Evolutionary conservation across 2,888 invertebrate genomes (phyloP).

Genomic region (Drosophila seclusa): DNA sequence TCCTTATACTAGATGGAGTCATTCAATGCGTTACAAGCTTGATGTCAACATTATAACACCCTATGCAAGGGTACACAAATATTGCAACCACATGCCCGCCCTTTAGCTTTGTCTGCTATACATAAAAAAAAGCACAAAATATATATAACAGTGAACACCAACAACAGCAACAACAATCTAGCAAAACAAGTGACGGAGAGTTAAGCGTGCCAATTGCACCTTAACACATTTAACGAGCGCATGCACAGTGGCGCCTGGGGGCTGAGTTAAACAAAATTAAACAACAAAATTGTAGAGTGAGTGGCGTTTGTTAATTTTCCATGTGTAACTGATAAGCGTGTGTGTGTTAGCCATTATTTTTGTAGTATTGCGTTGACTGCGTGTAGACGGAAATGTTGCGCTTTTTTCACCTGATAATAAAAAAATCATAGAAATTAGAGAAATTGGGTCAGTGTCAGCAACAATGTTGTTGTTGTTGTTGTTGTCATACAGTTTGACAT

Average conservation of each 20-base stretch:
- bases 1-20: background rate
- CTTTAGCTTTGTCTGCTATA: background rate
- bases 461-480: conserved; percentile 35
- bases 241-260: conserved; percentile 67
- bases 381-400: conserved; percentile 47
- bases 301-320: conserved; percentile 34
- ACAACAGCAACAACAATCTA: conserved; percentile 15
- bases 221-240: conserved; percentile 63
- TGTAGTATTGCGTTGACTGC: conserved; percentile 27
- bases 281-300: conserved; percentile 46
- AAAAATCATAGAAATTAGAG: conserved; percentile 27
- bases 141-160: background rate
- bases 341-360: conserved; percentile 17
- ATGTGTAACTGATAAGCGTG: conserved; percentile 51
- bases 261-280: conserved; percentile 63
- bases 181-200: conserved; percentile 44
- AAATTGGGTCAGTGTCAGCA: conserved; percentile 56
- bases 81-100: background rate
- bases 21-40: background rate
- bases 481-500: conserved; percentile 38
- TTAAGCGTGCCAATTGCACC: conserved; percentile 63
- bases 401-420: conserved; percentile 44
- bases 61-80: background rate
- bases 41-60: background rate
- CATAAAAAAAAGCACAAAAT: background rate